These are phyloP conservation scores for Platalea minor DNA, from an alignment of 2,797 vertebrate species.

Conservation along the genomic window DNA sequence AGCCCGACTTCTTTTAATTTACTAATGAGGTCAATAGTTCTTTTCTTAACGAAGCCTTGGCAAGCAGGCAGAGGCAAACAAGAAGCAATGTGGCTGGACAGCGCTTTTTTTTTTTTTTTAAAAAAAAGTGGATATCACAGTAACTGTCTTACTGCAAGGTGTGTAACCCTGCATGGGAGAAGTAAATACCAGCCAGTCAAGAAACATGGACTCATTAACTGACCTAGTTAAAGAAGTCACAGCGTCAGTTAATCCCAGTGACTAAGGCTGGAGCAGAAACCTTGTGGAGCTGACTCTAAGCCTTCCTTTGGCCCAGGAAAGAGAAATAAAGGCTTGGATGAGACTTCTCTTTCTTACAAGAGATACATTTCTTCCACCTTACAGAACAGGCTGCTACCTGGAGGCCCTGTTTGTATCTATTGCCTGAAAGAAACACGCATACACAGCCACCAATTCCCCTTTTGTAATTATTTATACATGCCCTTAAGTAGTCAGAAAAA, in stretches of 20 bases:
- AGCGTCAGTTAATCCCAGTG: background rate
- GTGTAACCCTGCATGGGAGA: background rate
- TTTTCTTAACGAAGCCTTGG: background rate
- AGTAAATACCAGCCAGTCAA: background rate
- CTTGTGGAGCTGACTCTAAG: rapidly evolving
- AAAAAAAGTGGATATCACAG: too few relatives aligned
- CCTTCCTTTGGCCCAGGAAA: background rate
- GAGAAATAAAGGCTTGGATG: background rate
- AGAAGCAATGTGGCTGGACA: background rate
- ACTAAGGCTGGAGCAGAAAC: background rate
- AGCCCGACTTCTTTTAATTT: background rate
- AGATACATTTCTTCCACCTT: background rate
- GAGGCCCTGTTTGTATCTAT: background rate
- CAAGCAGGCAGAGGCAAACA: background rate
- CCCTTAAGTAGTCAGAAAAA: background rate
- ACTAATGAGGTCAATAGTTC: background rate
- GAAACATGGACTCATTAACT: background rate
- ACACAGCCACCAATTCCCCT: background rate
- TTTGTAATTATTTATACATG: background rate
- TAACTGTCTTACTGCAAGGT: background rate
- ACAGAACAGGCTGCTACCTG: background rate
- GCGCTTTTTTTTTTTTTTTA: background rate
- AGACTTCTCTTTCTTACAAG: background rate
- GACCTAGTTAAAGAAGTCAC: background rate
- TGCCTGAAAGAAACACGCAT: background rate